A percentile compares a stretch with the other conserved stretches of the same genome.
Conservation (phyloP, 2,888 invertebrate genomes). For the Galeopsomyia nigrocyanea region DNA sequence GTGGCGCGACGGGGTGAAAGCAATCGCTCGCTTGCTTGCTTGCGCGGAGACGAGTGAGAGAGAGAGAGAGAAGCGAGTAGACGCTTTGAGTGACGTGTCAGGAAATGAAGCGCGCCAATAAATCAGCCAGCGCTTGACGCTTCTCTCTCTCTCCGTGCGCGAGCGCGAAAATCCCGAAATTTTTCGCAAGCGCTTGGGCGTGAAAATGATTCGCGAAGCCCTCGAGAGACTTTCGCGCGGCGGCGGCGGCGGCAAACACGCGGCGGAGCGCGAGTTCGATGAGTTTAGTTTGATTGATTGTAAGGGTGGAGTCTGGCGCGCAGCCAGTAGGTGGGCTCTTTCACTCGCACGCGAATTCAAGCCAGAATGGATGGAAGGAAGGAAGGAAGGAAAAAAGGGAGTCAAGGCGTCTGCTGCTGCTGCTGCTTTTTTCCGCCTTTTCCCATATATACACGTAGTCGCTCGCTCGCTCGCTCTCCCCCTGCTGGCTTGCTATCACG, state of each 20-base stretch:
- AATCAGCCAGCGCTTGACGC: background rate
- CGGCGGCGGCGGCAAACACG: background rate
- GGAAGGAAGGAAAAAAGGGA: constrained; percentile 16
- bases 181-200: background rate
- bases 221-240: constrained; percentile 31
- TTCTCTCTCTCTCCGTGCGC: too few relatives aligned
- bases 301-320: constrained; percentile 60
- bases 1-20: too few relatives aligned
- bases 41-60: too few relatives aligned
- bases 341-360: constrained; percentile 5
- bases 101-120: constrained; percentile 4
- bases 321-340: constrained; percentile 21
- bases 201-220: background rate
- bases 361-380: background rate
- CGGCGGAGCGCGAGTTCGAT: constrained; percentile 46
- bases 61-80: too few relatives aligned
- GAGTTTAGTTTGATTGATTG: constrained; percentile 60
- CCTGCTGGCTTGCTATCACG: constrained; percentile 32
- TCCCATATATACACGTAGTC: background rate
- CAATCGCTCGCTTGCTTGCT: too few relatives aligned
- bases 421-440: constrained; percentile 26
- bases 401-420: background rate
- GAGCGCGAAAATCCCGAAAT: constrained; percentile 16
- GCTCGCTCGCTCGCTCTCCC: background rate
- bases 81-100: too few relatives aligned